Evolutionary conservation across 2,888 invertebrate species (phyloP).

Genomic region (Agonopterix heracliana): DNA sequence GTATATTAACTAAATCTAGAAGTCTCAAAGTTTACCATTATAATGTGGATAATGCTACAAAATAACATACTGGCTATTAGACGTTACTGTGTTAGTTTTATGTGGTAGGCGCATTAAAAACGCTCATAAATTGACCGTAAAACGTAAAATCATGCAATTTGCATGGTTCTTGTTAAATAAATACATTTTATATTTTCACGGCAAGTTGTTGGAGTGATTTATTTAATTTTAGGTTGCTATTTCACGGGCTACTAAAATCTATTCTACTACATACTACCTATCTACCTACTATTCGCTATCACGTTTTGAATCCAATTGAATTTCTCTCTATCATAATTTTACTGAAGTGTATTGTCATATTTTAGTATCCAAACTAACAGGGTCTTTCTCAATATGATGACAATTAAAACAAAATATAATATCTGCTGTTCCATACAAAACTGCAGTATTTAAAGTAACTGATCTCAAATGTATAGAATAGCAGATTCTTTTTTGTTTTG

Average conservation of each 20-base stretch:
- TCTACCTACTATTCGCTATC: not conserved
- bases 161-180: conserved; percentile 1
- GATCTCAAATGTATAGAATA: no score
- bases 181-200: conserved; percentile 3
- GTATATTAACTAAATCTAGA: no score
- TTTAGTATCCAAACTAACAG: no score
- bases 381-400: no score
- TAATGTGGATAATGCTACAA: no score
- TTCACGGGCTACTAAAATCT: not conserved
- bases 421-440: not conserved
- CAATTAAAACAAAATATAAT: no score
- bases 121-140: conserved; percentile 6
- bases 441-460: not conserved
- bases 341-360: no score
- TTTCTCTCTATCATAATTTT: no score
- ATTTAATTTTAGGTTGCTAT: not conserved
- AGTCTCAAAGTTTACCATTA: no score
- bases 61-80: no score
- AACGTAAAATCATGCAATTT: conserved; percentile 3
- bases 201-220: not conserved
- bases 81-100: conserved; percentile 1
- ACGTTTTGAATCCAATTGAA: not conserved
- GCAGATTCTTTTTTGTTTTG: no score
- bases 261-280: no score
- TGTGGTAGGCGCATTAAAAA: conserved; percentile 1